Evolutionary conservation across 2,113 vertebrate genomes (phyloP), one percentile per base, ranked within the genome.

Genomic region (western clawed frog (Xenopus tropicalis)): DNA sequence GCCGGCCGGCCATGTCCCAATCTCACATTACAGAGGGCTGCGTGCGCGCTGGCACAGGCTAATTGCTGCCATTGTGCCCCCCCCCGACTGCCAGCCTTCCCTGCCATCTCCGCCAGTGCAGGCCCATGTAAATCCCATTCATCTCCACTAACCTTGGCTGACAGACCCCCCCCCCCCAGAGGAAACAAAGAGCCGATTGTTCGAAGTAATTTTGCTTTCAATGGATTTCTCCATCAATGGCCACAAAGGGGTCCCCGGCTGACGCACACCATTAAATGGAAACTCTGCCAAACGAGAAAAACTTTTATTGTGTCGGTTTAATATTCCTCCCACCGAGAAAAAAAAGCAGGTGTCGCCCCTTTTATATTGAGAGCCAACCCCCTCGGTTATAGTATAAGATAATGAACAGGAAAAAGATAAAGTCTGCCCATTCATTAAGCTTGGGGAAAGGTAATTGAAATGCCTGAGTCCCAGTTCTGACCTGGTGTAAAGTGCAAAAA

Each of bases 101-200:
- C 37, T 37, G 10, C 76, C 70, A 82, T 79, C 14, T 46, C 78
- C 80, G 73, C 74, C 78, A 83, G 80, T 79, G 79, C 73, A 79
- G 78, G 84, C 80, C 77, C 83, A 80, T 85, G 83, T 78, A 79
- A 83, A 79, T 78, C 73, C 80, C 80, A 85, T 87, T 88, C 84
- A 87, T 85, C 84, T 81, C 80, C 61, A 11, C 82, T 83, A 82
- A 83, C 84, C 85, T 83, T 84, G 84, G 86, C 88, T 86, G 85
- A 82, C 79, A 80, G 85, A 82, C 80, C 52, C 79, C 83, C 80
- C 52, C 79, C 83, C 77, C 69, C 78, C 74, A 74, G 78, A 72
- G 61, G 75, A 85, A 80, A 89, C 87, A 89, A 90, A 86, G 85
- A 80, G 72, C 70, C 81, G 64, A 85, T 89, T 89, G 86, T 89